These are phyloP conservation scores for Siniperca undulata DNA, from an alignment of 2,797 vertebrate species.

Conservation along the genomic window DNA sequence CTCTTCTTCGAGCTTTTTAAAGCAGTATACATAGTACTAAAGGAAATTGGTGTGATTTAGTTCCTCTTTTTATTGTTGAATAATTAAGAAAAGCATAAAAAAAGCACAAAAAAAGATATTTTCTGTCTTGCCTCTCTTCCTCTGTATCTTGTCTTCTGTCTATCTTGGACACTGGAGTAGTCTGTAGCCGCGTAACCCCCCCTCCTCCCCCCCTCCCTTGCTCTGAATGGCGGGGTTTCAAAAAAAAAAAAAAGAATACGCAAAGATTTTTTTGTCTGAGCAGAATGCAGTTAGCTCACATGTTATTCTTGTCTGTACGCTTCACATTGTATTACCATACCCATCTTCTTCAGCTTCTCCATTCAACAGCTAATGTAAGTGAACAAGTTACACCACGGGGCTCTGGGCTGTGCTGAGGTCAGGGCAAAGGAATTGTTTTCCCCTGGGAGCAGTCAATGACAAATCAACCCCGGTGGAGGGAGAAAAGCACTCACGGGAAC, in stretches of 20 bases:
- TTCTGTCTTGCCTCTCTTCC: conserved; percentile 87
- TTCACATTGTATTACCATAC: conserved; percentile 89
- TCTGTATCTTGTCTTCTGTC: conserved; percentile 88
- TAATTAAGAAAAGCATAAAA: conserved; percentile 83
- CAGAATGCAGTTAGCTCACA: conserved; percentile 92
- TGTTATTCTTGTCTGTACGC: conserved; percentile 89
- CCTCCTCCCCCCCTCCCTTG: conserved; percentile 63
- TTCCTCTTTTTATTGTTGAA: conserved; percentile 89
- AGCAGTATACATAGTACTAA: conserved; percentile 90
- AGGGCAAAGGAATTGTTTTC: not conserved
- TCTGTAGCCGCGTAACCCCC: conserved; percentile 85
- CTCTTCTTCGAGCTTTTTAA: conserved; percentile 86
- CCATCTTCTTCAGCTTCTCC: conserved; percentile 93
- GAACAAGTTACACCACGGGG: conserved; percentile 85
- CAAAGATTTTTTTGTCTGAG: conserved; percentile 87
- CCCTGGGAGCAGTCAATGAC: not conserved
- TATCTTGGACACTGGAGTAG: conserved; percentile 90
- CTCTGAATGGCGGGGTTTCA: conserved; percentile 83
- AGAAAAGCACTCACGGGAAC: conserved; percentile 38
- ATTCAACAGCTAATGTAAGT: conserved; percentile 94
- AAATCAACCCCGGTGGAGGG: conserved; percentile 25
- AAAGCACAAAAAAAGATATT: conserved; percentile 56
- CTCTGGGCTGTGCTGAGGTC: conserved; percentile 80
- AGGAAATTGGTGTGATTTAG: conserved; percentile 94
- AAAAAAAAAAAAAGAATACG: conserved; percentile 76